These are phyloP conservation scores for Alouatta palliata DNA, from an alignment of 2,113 vertebrate species.

Conservation along the genomic window DNA sequence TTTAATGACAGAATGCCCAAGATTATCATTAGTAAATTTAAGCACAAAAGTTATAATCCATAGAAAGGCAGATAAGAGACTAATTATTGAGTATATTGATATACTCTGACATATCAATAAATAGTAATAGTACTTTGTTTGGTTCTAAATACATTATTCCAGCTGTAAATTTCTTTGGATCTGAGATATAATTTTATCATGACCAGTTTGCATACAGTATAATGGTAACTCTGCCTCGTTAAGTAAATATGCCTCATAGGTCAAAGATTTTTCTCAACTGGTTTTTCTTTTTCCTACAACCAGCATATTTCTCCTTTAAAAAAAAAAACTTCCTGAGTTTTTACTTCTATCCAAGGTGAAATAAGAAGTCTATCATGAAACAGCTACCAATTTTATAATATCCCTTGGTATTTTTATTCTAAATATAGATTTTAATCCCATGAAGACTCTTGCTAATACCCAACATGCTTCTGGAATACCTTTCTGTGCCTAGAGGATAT, in stretches of 20 bases:
- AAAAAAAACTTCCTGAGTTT: not conserved
- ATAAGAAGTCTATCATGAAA: conserved; percentile 3
- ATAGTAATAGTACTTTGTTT: conserved; percentile 13
- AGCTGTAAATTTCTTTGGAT: conserved; percentile 9
- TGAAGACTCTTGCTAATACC: not conserved
- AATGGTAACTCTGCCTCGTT: not conserved
- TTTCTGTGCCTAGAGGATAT: not conserved
- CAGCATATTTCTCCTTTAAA: not conserved
- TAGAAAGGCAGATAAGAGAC: not conserved
- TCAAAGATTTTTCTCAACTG: not conserved
- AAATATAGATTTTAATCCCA: conserved; percentile 36
- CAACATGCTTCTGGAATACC: conserved; percentile 10
- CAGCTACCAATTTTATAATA: conserved; percentile 21
- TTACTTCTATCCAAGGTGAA: conserved; percentile 30
- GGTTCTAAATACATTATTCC: not conserved
- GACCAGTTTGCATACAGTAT: not conserved
- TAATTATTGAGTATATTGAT: not conserved
- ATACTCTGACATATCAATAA: conserved; percentile 44
- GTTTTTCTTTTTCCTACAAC: not conserved
- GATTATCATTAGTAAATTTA: not conserved
- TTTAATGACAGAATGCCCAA: conserved; percentile 19
- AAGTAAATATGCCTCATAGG: accelerated
- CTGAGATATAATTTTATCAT: not conserved
- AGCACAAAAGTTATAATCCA: conserved; percentile 1
- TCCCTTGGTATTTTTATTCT: not conserved